These are phyloP conservation scores for Leptopilina syphax DNA, from an alignment of 2,888 invertebrate species.

Conservation along the genomic window DNA sequence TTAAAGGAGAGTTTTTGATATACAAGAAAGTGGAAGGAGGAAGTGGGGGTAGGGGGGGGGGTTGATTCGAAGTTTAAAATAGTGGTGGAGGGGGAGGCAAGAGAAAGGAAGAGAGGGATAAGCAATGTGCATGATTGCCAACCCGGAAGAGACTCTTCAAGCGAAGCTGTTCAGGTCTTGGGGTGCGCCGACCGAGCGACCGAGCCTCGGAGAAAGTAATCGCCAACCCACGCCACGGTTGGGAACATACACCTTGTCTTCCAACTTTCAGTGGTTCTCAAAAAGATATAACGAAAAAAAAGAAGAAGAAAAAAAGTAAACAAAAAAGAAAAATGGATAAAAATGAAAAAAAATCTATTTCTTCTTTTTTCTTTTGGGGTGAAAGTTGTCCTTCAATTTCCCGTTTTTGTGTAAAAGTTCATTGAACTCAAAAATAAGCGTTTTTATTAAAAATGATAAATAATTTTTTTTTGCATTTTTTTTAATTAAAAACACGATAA, in stretches of 20 bases:
- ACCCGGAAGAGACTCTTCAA: constrained; percentile 67
- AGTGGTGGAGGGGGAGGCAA: constrained; percentile 48
- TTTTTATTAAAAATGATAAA: no score
- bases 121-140: constrained; percentile 55
- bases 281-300: neutral
- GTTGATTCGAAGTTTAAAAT: constrained; percentile 3
- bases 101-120: constrained; percentile 57
- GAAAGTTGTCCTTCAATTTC: no score
- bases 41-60: neutral
- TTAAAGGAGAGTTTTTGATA: constrained; percentile 36
- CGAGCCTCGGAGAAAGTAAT: constrained; percentile 71
- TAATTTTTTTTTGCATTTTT: no score
- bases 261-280: constrained; percentile 53
- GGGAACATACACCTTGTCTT: constrained; percentile 63
- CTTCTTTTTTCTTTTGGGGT: no score
- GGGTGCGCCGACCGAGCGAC: constrained; percentile 64
- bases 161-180: constrained; percentile 62
- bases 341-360: no score
- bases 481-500: no score
- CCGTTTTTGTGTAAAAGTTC: no score
- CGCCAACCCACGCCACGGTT: constrained; percentile 68
- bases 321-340: no score
- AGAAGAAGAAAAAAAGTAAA: no score
- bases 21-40: no score
- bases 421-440: no score